Conservation (phyloP, 2,797 vertebrate genomes). For the Moxostoma hubbsi region DNA sequence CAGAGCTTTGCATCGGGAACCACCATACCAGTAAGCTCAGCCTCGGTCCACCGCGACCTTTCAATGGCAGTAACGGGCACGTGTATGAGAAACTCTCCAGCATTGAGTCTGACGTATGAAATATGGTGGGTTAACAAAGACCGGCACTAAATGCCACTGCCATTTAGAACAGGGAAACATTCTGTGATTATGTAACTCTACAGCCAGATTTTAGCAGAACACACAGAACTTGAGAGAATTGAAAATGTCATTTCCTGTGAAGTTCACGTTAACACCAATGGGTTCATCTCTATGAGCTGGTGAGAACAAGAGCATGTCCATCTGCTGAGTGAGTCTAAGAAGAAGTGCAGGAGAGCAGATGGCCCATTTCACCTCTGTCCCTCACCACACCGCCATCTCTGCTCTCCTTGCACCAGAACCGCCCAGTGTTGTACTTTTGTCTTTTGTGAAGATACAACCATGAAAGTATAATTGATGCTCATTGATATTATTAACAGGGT, state of each 20-base stretch:
- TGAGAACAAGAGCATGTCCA: constrained; percentile 25
- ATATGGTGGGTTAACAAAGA: not conserved
- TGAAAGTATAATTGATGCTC: constrained; percentile 68
- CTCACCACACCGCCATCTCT: constrained; percentile 35
- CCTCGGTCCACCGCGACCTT: constrained; percentile 77
- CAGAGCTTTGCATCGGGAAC: constrained; percentile 91
- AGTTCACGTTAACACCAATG: constrained; percentile 41
- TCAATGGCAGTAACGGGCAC: constrained; percentile 95
- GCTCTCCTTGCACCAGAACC: constrained; percentile 63
- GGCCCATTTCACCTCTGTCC: constrained; percentile 48
- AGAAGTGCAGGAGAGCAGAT: constrained; percentile 11
- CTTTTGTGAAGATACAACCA: constrained; percentile 78
- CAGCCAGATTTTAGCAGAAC: constrained; percentile 13
- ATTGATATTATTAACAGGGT: constrained; percentile 81
- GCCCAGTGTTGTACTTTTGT: constrained; percentile 60
- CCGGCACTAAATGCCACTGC: no score
- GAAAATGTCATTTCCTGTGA: constrained; percentile 46
- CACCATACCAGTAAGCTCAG: constrained; percentile 87
- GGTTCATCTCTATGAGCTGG: constrained; percentile 9
- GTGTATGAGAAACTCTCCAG: constrained; percentile 99
- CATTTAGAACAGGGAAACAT: not conserved
- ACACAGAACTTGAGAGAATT: constrained; percentile 21
- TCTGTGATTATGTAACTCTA: not conserved
- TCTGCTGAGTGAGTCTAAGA: constrained; percentile 22
- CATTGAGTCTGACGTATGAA: constrained; percentile 97